These are phyloP conservation scores for Lobophora halterata DNA, from an alignment of 2,888 invertebrate genomes.

Conservation along the genomic window DNA sequence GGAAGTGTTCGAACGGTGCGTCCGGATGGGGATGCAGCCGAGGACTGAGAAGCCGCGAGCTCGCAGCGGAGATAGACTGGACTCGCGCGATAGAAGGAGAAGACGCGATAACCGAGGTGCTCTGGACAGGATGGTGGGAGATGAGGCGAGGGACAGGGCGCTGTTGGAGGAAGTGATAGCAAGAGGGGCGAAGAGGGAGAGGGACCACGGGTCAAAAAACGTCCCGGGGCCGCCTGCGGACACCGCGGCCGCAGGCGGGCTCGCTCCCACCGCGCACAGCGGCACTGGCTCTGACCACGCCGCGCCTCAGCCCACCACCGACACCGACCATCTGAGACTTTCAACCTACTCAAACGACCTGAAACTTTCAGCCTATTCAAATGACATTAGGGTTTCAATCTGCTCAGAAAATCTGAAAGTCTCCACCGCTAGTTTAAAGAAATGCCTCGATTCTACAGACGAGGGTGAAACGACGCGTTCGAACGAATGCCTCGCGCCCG, in stretches of 20 bases:
- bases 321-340: not conserved
- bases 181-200: conserved; percentile 62
- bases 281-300: conserved; percentile 62
- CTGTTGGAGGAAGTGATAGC: conserved; percentile 85
- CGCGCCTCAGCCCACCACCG: not conserved
- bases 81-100: conserved; percentile 33
- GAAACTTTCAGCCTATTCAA: too few species aligned
- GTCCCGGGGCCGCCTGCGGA: conserved; percentile 86
- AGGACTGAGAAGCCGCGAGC: conserved; percentile 32
- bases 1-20: conserved; percentile 87
- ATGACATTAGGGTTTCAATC: too few species aligned
- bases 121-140: conserved; percentile 50
- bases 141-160: conserved; percentile 52
- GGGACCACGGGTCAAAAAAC: conserved; percentile 83
- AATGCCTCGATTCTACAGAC: conserved; percentile 37
- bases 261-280: conserved; percentile 58
- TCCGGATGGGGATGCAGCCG: conserved; percentile 85
- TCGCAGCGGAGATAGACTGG: conserved; percentile 48
- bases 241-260: conserved; percentile 77
- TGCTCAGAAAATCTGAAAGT: too few species aligned
- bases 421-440: not conserved
- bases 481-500: conserved; percentile 72
- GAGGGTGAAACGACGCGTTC: conserved; percentile 50
- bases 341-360: too few species aligned
- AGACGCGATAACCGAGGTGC: conserved; percentile 34